Percentiles rank a stretch among this genome's conserved stretches.
phyloP scores from a whole-genome alignment of 37 sponge, comb jelly and placozoan genomes.

The Ephydatia muelleri region DNA sequence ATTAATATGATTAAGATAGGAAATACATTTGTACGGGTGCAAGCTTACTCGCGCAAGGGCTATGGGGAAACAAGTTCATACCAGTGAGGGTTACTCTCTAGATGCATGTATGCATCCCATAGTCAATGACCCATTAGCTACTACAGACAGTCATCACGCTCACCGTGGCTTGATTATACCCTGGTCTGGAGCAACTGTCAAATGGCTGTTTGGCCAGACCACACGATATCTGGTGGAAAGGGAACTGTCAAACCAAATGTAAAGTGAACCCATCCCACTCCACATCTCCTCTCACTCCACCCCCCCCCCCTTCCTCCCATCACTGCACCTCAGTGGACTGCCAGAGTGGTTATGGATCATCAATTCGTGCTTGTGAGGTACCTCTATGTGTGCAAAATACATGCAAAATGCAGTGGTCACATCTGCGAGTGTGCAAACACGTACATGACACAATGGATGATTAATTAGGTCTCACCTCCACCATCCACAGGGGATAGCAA shows the following conservation, averaged over 20 bases:
- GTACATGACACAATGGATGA: background rate
- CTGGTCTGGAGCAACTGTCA: background rate
- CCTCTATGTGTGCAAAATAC: background rate
- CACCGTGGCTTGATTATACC: conserved; percentile 2
- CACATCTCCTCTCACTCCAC: background rate
- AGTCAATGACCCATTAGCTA: background rate
- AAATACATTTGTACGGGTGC: too few species aligned
- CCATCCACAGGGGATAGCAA: background rate
- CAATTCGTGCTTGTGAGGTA: background rate
- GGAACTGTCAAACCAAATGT: background rate
- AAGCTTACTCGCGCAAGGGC: too few species aligned
- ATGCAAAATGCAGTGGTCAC: too few species aligned
- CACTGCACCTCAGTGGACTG: background rate
- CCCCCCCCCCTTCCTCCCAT: background rate
- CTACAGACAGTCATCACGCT: background rate
- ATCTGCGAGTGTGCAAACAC: background rate
- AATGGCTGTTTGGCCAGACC: background rate
- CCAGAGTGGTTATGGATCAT: conserved; percentile 6
- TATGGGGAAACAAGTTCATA: too few species aligned
- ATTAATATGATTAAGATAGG: too few species aligned
- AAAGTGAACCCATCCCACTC: background rate
- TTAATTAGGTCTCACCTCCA: background rate
- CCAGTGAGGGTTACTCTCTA: too few species aligned
- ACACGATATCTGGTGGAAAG: background rate
- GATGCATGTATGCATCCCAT: background rate